phyloP scores from a whole-genome alignment of 2,888 invertebrate genomes.

The Thereva nobilitata region DNA sequence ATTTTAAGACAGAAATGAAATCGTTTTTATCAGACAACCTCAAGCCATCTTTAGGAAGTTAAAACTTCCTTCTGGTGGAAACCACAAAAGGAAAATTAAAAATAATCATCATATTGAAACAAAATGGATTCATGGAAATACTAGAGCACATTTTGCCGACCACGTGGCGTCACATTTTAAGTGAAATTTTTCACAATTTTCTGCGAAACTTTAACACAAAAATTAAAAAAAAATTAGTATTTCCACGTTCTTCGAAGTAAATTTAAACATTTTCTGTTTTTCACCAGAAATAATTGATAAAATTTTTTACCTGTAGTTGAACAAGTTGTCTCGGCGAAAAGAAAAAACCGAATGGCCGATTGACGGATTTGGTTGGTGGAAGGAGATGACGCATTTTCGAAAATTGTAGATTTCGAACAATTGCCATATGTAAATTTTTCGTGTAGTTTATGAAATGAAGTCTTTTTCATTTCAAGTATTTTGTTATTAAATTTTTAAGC shows the following conservation, averaged over 20 bases:
- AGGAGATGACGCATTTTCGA: too few relatives aligned
- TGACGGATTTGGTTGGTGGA: too few relatives aligned
- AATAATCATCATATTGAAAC: constrained; percentile 51
- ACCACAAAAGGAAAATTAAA: constrained; percentile 57
- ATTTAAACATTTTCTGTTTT: constrained; percentile 21
- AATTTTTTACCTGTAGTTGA: too few relatives aligned
- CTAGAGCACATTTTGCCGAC: background rate
- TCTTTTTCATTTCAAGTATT: too few relatives aligned
- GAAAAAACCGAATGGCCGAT: constrained; percentile 57
- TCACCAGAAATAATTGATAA: too few relatives aligned
- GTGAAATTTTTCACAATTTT: background rate
- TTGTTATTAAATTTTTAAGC: too few relatives aligned
- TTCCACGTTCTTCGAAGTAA: background rate
- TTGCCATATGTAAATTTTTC: too few relatives aligned
- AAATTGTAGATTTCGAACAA: too few relatives aligned
- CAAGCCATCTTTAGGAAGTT: constrained; percentile 53
- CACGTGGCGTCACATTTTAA: constrained; percentile 25
- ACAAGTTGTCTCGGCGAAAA: constrained; percentile 53
- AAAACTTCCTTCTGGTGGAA: constrained; percentile 57
- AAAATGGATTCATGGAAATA: constrained; percentile 4
- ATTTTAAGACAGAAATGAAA: background rate
- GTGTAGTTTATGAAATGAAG: too few relatives aligned
- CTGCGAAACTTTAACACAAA: background rate
- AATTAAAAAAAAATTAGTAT: background rate
- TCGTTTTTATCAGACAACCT: constrained; percentile 51